These are phyloP conservation scores for Zaprionus inermis DNA, from an alignment of 1,140 invertebrate genomes.

Conservation along the genomic window DNA sequence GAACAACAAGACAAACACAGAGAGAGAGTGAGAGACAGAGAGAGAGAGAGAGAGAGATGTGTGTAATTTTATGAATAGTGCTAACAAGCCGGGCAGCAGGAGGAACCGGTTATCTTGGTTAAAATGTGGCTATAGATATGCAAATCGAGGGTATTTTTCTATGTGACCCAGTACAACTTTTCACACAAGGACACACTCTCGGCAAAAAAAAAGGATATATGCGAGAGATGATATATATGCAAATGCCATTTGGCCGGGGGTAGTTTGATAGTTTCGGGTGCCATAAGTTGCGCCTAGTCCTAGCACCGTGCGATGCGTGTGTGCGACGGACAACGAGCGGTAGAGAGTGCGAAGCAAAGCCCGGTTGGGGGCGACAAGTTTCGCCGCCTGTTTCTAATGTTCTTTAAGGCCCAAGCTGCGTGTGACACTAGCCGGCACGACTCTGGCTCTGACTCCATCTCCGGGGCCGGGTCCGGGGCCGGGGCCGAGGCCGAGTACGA, in stretches of 20 bases:
- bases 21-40: background rate
- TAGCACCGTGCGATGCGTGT: background rate
- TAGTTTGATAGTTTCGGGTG: conserved; percentile 43
- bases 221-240: conserved; percentile 73
- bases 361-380: conserved; percentile 60
- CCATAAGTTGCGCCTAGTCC: conserved; percentile 37
- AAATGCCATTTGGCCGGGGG: conserved; percentile 56
- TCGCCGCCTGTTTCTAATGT: conserved; percentile 74
- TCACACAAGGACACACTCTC: conserved; percentile 57
- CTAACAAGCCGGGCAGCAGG: conserved; percentile 44
- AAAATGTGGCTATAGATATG: conserved; percentile 47
- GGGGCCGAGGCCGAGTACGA: conserved; percentile 10
- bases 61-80: conserved; percentile 25
- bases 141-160: conserved; percentile 52
- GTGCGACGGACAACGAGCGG: too few relatives aligned
- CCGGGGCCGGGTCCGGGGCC: too few relatives aligned
- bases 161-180: conserved; percentile 53
- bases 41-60: conserved; percentile 19
- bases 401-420: conserved; percentile 66
- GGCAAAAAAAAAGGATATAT: conserved; percentile 64
- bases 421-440: conserved; percentile 39
- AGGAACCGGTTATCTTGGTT: conserved; percentile 64
- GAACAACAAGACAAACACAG: conserved; percentile 25
- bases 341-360: background rate
- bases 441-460: background rate